Conservation (phyloP, 2,797 vertebrate genomes). For the Sebastes itinus region DNA sequence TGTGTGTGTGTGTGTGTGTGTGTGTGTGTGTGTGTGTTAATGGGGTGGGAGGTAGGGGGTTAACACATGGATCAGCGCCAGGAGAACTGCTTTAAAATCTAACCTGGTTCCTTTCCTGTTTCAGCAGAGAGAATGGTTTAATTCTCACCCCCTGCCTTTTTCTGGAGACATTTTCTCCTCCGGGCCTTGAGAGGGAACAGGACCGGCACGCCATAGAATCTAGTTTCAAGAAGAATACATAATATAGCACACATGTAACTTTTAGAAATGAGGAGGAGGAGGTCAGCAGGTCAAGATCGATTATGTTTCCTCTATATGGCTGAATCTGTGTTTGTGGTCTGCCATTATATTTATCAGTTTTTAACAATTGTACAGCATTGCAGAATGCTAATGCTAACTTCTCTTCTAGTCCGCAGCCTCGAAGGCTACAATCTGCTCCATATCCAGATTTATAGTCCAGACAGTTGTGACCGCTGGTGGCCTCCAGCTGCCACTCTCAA, state of each 20-base stretch:
- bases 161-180: conserved; percentile 50
- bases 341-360: conserved; percentile 4
- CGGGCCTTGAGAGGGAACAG: conserved; percentile 30
- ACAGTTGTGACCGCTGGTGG: not conserved
- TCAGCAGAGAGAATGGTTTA: conserved; percentile 41
- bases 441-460: conserved; percentile 3
- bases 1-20: conserved; percentile 10
- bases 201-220: conserved; percentile 24
- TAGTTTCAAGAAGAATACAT: conserved; percentile 31
- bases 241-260: conserved; percentile 30
- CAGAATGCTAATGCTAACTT: not conserved
- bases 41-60: conserved; percentile 30
- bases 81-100: conserved; percentile 57
- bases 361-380: not conserved
- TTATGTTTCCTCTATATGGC: conserved; percentile 12
- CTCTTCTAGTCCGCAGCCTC: not conserved
- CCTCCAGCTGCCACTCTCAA: not conserved
- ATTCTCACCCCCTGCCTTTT: conserved; percentile 46
- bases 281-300: conserved; percentile 47
- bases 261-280: conserved; percentile 56
- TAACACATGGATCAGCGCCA: conserved; percentile 53
- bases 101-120: conserved; percentile 63
- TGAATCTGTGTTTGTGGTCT: conserved; percentile 7
- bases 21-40: conserved; percentile 16
- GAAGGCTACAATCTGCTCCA: not conserved